phyloP scores from a whole-genome alignment of 2,113 vertebrate genomes.

The Cynoglossus semilaevis region DNA sequence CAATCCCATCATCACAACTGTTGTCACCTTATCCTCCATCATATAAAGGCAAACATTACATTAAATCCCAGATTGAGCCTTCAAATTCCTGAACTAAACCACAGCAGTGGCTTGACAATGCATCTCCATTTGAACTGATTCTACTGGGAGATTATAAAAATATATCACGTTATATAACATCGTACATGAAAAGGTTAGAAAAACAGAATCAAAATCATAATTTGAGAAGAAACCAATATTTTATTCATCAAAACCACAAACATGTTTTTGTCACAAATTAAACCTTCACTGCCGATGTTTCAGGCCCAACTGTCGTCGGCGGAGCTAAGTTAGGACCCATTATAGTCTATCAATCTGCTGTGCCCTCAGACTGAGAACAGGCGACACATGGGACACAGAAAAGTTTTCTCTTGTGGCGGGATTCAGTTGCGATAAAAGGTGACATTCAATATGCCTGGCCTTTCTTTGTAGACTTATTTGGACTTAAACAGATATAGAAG shows the following conservation, averaged over 20 bases:
- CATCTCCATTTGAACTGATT: not conserved
- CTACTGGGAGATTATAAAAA: too few relatives aligned
- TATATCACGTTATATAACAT: too few relatives aligned
- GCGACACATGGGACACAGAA: conserved; percentile 37
- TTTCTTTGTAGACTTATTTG: conserved; percentile 67
- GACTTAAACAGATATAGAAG: conserved; percentile 73
- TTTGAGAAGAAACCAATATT: too few relatives aligned
- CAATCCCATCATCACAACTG: conserved; percentile 44
- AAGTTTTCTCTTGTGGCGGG: conserved; percentile 60
- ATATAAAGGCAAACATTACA: conserved; percentile 30
- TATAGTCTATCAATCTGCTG: conserved; percentile 51
- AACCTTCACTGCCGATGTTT: conserved; percentile 26
- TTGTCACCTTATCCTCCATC: conserved; percentile 47
- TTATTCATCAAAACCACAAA: not conserved
- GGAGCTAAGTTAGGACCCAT: conserved; percentile 62
- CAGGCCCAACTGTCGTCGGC: conserved; percentile 25
- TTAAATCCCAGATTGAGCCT: conserved; percentile 18
- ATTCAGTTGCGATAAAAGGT: conserved; percentile 67
- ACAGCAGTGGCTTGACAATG: not conserved
- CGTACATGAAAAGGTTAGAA: too few relatives aligned
- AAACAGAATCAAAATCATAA: too few relatives aligned
- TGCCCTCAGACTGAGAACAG: conserved; percentile 55
- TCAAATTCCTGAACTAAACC: conserved; percentile 1
- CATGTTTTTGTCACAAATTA: not conserved
- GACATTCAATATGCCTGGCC: conserved; percentile 66